phyloP scores from a whole-genome alignment of 2,797 vertebrate species.

The Phaenicophaeus curvirostris region DNA sequence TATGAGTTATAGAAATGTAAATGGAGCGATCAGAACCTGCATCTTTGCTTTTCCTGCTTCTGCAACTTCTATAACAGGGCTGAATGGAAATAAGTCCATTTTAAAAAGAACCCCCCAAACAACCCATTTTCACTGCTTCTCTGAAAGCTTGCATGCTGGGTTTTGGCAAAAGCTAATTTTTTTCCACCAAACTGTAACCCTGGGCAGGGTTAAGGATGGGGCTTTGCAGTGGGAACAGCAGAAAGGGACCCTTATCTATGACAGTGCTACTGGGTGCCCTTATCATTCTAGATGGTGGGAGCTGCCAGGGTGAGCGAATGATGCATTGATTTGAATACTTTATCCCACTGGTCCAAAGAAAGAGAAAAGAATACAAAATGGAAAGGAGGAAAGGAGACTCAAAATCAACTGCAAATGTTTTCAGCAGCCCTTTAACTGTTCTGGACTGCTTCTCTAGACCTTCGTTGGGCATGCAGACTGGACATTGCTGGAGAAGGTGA shows the following conservation, averaged over 20 bases:
- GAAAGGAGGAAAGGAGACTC: neutral
- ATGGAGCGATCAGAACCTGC: slow-evolving; percentile 43
- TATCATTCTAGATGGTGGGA: neutral
- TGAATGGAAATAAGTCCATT: slow-evolving; percentile 24
- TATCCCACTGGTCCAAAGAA: neutral
- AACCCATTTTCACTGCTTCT: neutral
- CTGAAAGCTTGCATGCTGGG: neutral
- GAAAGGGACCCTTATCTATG: neutral
- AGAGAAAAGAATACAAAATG: neutral
- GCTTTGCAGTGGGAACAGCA: neutral
- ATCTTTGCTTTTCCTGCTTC: slow-evolving; percentile 35
- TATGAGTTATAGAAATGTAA: slow-evolving; percentile 53
- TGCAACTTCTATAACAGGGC: slow-evolving; percentile 15
- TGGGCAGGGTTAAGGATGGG: neutral
- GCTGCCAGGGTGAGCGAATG: neutral
- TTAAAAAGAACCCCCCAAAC: neutral
- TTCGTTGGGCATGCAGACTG: neutral
- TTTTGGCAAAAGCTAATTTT: neutral
- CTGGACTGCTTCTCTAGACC: neutral
- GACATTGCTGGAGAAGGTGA: neutral
- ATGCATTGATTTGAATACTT: slow-evolving; percentile 1
- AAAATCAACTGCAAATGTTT: neutral
- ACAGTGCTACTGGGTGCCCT: neutral
- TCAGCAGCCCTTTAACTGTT: neutral
- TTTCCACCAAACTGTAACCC: neutral